Evolutionary conservation across 2,888 invertebrate genomes (phyloP), one percentile per base, ranked within the genome.

Genomic region (Trichogramma evanescens): DNA sequence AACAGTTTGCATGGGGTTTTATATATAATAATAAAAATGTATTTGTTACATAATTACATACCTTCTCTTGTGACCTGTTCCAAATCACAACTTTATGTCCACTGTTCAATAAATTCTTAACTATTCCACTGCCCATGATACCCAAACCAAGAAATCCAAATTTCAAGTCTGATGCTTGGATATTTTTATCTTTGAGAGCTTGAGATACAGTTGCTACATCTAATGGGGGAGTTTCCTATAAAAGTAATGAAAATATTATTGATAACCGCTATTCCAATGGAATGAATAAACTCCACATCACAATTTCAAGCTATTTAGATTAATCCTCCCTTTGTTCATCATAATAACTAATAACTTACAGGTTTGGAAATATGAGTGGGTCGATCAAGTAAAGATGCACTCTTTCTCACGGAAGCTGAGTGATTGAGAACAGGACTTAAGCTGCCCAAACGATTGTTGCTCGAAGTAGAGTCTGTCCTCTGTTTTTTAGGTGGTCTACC

Each of bases 81-180:
- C 95, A 97, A 57, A 97, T 88, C 67, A 91, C 85, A 56, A 97
- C 93, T 73, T 89, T 89, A 76, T 97, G 96, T 0, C 95, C 95
- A 4, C 95, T 93, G 78, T 91, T 89, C 71, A 96, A 86, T 57
- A 97, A 83, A 78, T 96, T 96, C 83, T 94, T 95, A 13, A 96
- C 95, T 74, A 97, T 91, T 40, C 94, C 94, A 63, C 90, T 87
- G 54, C 96, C 96, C 91, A 97, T 96, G 74, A 93, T 92, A 59
- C 96, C 96, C 43, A 97, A 83, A 0, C 97, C 97, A 41, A 97
- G 86, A 80, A 97, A 96, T 41, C 97, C 97, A 76, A 97, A 95
- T 73, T 88, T 90, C 79, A 91, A 84, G 66, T 84, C 84, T 38
- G 95, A 93, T 1, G 96, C 89, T 63, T 85, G 86, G 66, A 95